A percentile compares a stretch with the other conserved stretches of the same genome.
Evolutionary conservation across 1,140 invertebrate genomes (phyloP).

Genomic region (Psix sp.): DNA sequence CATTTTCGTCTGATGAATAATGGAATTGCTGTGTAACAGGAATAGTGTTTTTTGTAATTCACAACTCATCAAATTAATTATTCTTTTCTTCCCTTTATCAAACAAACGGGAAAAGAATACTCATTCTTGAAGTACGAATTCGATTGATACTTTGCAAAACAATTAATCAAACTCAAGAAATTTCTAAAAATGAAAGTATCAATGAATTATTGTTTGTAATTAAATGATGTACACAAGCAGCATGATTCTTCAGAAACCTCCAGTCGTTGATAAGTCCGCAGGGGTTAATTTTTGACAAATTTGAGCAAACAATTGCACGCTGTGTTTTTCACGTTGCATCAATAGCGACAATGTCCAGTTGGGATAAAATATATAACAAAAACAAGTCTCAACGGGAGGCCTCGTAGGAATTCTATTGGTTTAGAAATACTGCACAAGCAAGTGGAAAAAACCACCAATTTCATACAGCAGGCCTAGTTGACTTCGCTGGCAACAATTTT

Average conservation of each 20-base stretch:
- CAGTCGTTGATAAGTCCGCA: not conserved
- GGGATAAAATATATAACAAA: not conserved
- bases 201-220: constrained; percentile 9
- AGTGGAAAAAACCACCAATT: too few relatives aligned
- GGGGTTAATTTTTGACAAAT: constrained; percentile 38
- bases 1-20: constrained; percentile 26
- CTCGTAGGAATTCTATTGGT: too few relatives aligned
- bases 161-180: too few relatives aligned
- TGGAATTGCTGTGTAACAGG: constrained; percentile 20
- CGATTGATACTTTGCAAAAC: too few relatives aligned
- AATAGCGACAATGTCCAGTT: not conserved
- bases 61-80: constrained; percentile 44
- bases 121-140: too few relatives aligned
- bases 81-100: constrained; percentile 19
- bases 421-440: too few relatives aligned
- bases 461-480: too few relatives aligned
- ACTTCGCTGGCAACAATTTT: too few relatives aligned
- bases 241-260: not conserved
- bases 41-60: constrained; percentile 24
- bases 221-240: not conserved
- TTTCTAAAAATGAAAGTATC: not conserved
- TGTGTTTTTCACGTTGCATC: constrained; percentile 5
- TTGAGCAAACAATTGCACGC: constrained; percentile 21
- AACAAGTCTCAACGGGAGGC: too few relatives aligned
- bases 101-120: too few relatives aligned